Evolutionary conservation across 2,113 vertebrate genomes (phyloP), one percentile per base, ranked within the genome.

Genomic region (Myotis davidii): DNA sequence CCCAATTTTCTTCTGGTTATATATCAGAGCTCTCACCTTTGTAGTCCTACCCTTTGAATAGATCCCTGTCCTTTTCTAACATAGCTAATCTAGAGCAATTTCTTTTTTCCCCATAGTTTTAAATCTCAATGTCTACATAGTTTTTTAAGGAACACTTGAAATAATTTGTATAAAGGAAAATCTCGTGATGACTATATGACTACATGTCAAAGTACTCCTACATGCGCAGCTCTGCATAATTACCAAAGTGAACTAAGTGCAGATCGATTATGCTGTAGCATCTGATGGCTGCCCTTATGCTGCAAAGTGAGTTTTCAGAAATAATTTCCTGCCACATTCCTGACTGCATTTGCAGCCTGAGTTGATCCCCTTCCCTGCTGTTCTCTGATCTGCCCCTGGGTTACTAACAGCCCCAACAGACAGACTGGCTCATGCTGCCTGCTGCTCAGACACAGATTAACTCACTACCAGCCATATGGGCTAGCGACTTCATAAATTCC

Each of bases 251-350:
- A 67, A 61, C 29, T 18, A 78, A 92, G 52, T 88, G 45, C 85
- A 88, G 85, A 70, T 90, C 89, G 92, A 92, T 97, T 94, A 87
- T 96, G 78, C 85, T 56, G 91, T 61, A 86, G 83, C 88, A 84
- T 97, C 97, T 98, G 97, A 98, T 98, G 91, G 81, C 96, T 90
- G 97, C 94, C 96, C 96, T 98, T 98, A 98, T 98, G 98, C 97
- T 98, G 96, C 96, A 94, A 97, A 98, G 92, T 96, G 97, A 97
- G 97, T 98, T 98, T 98, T 98, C 97, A 97, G 79, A 98, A 98
- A 99, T 98, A 98, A 99, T 98, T 98, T 98, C 98, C 98, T 98
- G 98, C 97, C 97, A 97, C 98, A 99, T 99, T 99, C 98, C 98
- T 98, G 97, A 97, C 98, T 98, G 98, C 98, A 98, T 99, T 98